phyloP scores from a whole-genome alignment of 2,113 vertebrate species.

The Leiothrix lutea region DNA sequence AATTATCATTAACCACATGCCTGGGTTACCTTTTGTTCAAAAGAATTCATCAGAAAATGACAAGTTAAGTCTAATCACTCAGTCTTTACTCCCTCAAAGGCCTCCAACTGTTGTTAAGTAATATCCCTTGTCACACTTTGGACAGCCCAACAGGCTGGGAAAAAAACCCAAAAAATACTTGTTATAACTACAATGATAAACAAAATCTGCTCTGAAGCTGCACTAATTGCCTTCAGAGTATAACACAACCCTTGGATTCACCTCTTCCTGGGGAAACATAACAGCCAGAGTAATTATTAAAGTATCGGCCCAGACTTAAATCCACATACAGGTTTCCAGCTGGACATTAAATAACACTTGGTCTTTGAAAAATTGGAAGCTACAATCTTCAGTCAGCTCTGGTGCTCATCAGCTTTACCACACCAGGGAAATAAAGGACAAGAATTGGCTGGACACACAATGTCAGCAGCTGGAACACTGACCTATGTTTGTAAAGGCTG shows the following conservation, averaged over 20 bases:
- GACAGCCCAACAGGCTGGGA: background rate
- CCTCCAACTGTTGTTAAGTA: background rate
- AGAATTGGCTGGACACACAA: background rate
- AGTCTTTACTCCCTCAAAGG: background rate
- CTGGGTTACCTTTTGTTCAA: background rate
- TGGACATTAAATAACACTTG: conserved; percentile 9
- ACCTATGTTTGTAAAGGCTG: background rate
- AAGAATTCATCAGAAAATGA: conserved; percentile 1
- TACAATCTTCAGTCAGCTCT: background rate
- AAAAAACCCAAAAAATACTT: background rate
- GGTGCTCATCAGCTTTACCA: background rate
- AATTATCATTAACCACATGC: background rate
- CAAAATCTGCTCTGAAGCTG: background rate
- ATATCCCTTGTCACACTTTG: background rate
- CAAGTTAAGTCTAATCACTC: conserved; percentile 9
- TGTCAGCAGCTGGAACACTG: background rate
- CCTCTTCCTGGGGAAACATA: conserved; percentile 1
- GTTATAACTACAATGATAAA: background rate
- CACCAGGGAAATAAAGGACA: background rate
- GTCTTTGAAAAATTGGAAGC: background rate
- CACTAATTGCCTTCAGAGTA: background rate
- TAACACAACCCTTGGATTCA: background rate
- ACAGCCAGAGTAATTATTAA: background rate
- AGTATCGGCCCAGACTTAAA: background rate
- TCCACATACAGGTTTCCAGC: background rate